These are phyloP conservation scores for Brachyptera risi DNA, from an alignment of 2,888 invertebrate genomes.

Conservation along the genomic window DNA sequence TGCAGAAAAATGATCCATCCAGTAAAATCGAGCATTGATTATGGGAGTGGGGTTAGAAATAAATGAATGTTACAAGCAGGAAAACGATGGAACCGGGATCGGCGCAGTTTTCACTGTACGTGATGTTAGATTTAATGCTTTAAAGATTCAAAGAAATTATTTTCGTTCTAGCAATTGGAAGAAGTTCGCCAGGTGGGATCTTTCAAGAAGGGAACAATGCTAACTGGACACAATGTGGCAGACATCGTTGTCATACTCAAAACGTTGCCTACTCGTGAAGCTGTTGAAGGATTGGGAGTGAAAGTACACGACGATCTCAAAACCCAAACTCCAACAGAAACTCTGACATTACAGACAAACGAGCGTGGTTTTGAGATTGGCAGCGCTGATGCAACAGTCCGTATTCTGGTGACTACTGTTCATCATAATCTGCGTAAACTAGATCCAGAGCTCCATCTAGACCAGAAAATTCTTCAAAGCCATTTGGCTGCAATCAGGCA, in stretches of 20 bases:
- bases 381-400: constrained; percentile 78
- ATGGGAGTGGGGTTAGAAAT: too few relatives aligned
- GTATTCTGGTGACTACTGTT: constrained; percentile 89
- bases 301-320: constrained; percentile 86
- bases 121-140: too few relatives aligned
- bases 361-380: constrained; percentile 87
- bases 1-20: too few relatives aligned
- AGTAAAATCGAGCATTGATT: too few relatives aligned
- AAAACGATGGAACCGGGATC: too few relatives aligned
- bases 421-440: constrained; percentile 90
- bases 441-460: constrained; percentile 77
- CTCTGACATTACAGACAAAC: constrained; percentile 47
- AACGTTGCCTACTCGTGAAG: constrained; percentile 92
- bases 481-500: constrained; percentile 93
- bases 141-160: too few relatives aligned
- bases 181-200: constrained; percentile 97
- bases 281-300: constrained; percentile 86
- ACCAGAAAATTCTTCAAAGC: constrained; percentile 71
- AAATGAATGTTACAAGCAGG: too few relatives aligned
- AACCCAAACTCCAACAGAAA: constrained; percentile 59
- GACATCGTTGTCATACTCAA: constrained; percentile 96
- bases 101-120: too few relatives aligned
- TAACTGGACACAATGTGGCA: constrained; percentile 90
- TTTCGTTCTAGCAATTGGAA: constrained; percentile 79
- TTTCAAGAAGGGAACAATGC: constrained; percentile 97